Evolutionary conservation across 2,113 vertebrate genomes (phyloP), one percentile per base, ranked within the genome.

Genomic region (Pachypanchax playfairii): DNA sequence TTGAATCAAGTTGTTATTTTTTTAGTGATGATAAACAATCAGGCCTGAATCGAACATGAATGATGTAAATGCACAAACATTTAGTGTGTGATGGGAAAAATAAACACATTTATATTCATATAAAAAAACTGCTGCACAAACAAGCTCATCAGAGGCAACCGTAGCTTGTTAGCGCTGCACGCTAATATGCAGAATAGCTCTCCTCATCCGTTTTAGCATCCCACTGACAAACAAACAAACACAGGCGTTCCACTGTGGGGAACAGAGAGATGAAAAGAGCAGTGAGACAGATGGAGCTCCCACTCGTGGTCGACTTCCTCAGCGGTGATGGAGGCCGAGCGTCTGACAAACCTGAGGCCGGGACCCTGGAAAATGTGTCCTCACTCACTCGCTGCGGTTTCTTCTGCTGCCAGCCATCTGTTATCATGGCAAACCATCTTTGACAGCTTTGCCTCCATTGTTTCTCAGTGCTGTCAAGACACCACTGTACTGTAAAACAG

Each of bases 221-320:
- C 68, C 70, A 72, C 83, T 64, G 71, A 80, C 62, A 80, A 70
- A 80, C 70, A 88, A 65, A 78, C 65, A 84, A 83, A 84, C 71
- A 75, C 61, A 73, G 52, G 55, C 53, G 24, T 56, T 83, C 75
- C 76, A 66, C 58, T 18, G 56, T 66, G 38, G 54, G 6, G 33
- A 31, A 12, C 44, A 6, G 25, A 1, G 39, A 25, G 73, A 82
- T 76, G 65, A 74, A 74, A 83, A 79, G 74, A 73, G 66, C 47
- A 79, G 59, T 8, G 65, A 80, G 83, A 82, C 86, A 86, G 88
- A 88, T 83, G 86, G 86, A 78, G 65, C 68, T 77, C 76, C 77
- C 74, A 63, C 75, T 79, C 68, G 57, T 60, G 59, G 70, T 75
- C 41, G 73, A 83, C 84, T 85, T 79, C 77, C 67, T 66, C 69